These are phyloP conservation scores for Teleopsis dalmanni DNA, from an alignment of 1,140 invertebrate species.

Conservation along the genomic window DNA sequence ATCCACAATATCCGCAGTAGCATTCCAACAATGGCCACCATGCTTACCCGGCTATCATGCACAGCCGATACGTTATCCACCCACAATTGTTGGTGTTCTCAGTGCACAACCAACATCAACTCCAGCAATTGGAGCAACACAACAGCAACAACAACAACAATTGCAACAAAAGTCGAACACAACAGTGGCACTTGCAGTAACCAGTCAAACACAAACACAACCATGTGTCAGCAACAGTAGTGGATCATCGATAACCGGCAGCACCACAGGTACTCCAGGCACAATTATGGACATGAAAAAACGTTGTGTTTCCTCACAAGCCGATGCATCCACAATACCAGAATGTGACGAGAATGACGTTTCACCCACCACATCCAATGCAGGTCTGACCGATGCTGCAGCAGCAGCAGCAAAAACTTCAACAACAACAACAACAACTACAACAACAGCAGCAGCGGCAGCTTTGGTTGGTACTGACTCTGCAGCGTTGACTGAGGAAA, in stretches of 20 bases:
- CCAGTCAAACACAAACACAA: slow-evolving; percentile 6
- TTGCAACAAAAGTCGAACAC: slow-evolving; percentile 8
- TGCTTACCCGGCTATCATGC: slow-evolving; percentile 46
- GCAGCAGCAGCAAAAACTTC: slow-evolving; percentile 12
- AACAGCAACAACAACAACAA: slow-evolving; percentile 5
- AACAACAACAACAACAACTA: slow-evolving; percentile 37
- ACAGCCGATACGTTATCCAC: slow-evolving; percentile 27
- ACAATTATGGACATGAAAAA: slow-evolving; percentile 2
- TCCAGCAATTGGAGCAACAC: slow-evolving; percentile 9
- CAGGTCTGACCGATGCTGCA: slow-evolving; percentile 8
- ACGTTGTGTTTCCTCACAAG: slow-evolving; percentile 12
- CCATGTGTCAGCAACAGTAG: slow-evolving; percentile 27
- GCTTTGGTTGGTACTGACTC: slow-evolving; percentile 40
- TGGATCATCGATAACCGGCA: slow-evolving; percentile 36
- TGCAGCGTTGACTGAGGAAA: slow-evolving; percentile 29
- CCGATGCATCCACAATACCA: slow-evolving; percentile 22
- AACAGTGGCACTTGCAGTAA: slow-evolving; percentile 1
- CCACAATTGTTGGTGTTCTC: slow-evolving; percentile 17
- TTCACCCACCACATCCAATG: slow-evolving; percentile 25
- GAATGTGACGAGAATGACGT: slow-evolving; percentile 34
- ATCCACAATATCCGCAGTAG: slow-evolving; percentile 28
- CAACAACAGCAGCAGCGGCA: slow-evolving; percentile 44
- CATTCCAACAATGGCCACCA: slow-evolving; percentile 45
- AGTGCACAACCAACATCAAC: slow-evolving; percentile 18
- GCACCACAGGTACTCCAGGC: slow-evolving; percentile 18